A percentile compares a stretch with the other conserved stretches of the same genome.
phyloP scores from a whole-genome alignment of 2,888 invertebrate species.

The Brenthis ino region DNA sequence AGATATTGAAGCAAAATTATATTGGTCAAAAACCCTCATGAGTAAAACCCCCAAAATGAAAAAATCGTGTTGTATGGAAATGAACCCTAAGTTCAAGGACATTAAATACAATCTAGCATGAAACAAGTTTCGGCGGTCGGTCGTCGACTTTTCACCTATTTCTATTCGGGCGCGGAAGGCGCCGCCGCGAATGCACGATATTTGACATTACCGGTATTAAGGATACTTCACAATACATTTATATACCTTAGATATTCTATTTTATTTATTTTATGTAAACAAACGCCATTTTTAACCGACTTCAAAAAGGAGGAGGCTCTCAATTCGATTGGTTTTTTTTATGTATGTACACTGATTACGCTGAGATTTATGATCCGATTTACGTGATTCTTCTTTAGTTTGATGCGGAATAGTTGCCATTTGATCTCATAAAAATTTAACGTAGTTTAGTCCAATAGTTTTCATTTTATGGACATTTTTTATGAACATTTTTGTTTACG shows the following conservation, averaged over 20 bases:
- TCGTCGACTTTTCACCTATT: constrained; percentile 57
- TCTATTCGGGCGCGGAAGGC: constrained; percentile 47
- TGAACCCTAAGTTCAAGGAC: background rate
- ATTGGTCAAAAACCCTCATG: constrained; percentile 13
- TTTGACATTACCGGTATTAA: constrained; percentile 20
- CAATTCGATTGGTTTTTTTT: too few species aligned
- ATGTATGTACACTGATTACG: too few species aligned
- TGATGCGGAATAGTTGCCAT: too few species aligned
- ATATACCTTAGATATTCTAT: background rate
- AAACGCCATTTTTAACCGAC: too few species aligned
- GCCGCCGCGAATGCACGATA: constrained; percentile 36
- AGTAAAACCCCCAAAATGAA: constrained; percentile 12
- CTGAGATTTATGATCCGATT: too few species aligned
- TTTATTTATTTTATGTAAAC: too few species aligned
- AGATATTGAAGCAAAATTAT: constrained; percentile 3
- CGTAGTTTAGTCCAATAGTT: too few species aligned
- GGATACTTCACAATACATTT: constrained; percentile 3
- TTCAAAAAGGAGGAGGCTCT: too few species aligned
- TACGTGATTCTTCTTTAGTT: too few species aligned
- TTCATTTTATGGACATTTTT: too few species aligned
- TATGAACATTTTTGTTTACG: too few species aligned
- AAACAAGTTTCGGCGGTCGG: constrained; percentile 34
- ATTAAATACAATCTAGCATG: constrained; percentile 8
- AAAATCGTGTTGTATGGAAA: background rate
- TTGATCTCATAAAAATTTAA: too few species aligned